A percentile compares a stretch with the other conserved stretches of the same genome.
Evolutionary conservation across 2,797 vertebrate genomes (phyloP).

Genomic region (Carapus acus): DNA sequence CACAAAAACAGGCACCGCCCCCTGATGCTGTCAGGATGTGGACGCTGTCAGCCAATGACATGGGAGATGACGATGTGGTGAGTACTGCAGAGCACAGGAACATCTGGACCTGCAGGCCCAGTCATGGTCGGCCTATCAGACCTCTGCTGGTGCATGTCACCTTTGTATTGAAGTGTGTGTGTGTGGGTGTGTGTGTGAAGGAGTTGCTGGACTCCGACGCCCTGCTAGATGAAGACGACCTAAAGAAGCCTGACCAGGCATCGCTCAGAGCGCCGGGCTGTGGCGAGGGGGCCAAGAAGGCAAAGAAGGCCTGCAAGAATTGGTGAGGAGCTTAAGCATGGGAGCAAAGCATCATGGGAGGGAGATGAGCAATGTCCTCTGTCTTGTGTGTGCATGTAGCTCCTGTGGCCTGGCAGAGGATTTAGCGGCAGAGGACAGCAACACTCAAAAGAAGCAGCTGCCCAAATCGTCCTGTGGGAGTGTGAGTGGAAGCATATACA

Average conservation of each 20-base stretch:
- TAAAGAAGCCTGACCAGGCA: slow-evolving; percentile 85
- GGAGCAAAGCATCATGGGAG: too few species aligned
- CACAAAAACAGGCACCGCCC: slow-evolving; percentile 82
- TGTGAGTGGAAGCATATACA: too few species aligned
- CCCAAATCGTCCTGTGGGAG: slow-evolving; percentile 92
- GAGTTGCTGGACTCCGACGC: slow-evolving; percentile 91
- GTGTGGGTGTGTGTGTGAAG: slow-evolving; percentile 54
- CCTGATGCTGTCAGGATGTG: slow-evolving; percentile 81
- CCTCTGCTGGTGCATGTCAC: too few species aligned
- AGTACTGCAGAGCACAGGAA: slow-evolving; percentile 10
- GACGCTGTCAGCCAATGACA: slow-evolving; percentile 88
- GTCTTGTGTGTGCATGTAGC: slow-evolving; percentile 62
- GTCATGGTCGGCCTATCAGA: too few species aligned
- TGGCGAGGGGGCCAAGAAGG: slow-evolving; percentile 76
- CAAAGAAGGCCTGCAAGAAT: slow-evolving; percentile 92
- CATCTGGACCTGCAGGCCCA: too few species aligned
- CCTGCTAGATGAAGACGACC: slow-evolving; percentile 86
- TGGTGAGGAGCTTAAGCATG: slow-evolving; percentile 75
- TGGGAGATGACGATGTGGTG: slow-evolving; percentile 80
- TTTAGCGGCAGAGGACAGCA: slow-evolving; percentile 73
- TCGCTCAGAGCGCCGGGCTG: slow-evolving; percentile 80
- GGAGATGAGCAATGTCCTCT: background rate
- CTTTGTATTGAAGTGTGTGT: too few species aligned
- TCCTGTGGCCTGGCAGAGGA: slow-evolving; percentile 93
- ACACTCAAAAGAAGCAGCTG: slow-evolving; percentile 46